Percentiles rank a stretch among this genome's conserved stretches.
Conservation (phyloP, 2,888 invertebrate genomes). For the Mesochorus sp. region DNA sequence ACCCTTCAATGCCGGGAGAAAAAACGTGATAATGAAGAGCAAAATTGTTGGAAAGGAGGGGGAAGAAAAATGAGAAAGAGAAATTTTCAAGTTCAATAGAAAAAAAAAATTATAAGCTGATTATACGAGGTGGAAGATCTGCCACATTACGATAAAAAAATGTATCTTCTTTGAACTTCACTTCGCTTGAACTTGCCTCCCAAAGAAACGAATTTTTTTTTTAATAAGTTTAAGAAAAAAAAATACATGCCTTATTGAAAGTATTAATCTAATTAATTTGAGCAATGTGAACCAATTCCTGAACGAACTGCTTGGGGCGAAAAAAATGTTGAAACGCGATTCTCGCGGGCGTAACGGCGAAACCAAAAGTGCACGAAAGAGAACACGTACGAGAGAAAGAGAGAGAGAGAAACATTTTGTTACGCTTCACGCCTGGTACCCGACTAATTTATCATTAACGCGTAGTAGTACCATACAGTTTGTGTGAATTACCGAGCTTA, state of each 20-base stretch:
- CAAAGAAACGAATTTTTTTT: not conserved
- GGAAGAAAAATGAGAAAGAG: no score
- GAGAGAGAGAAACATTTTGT: conserved; percentile 42
- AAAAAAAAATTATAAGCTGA: no score
- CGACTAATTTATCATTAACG: conserved; percentile 50
- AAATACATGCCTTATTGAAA: not conserved
- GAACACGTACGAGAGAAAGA: conserved; percentile 2
- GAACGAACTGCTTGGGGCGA: not conserved
- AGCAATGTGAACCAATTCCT: not conserved
- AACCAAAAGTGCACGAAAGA: conserved; percentile 25
- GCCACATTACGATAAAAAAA: no score
- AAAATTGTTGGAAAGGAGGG: no score
- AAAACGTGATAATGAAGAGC: no score
- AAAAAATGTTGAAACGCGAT: not conserved
- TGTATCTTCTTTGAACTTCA: no score
- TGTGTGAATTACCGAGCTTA: conserved; percentile 1
- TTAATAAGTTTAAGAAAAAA: conserved; percentile 1
- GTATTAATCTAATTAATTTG: conserved; percentile 16
- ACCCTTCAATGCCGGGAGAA: no score
- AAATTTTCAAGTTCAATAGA: no score
- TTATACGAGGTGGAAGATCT: no score
- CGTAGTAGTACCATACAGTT: not conserved
- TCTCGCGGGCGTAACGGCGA: conserved; percentile 21
- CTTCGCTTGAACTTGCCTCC: no score
- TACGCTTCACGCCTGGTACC: conserved; percentile 45